Conservation (phyloP, 2,113 vertebrate species). For the Tupaia chinensis region DNA sequence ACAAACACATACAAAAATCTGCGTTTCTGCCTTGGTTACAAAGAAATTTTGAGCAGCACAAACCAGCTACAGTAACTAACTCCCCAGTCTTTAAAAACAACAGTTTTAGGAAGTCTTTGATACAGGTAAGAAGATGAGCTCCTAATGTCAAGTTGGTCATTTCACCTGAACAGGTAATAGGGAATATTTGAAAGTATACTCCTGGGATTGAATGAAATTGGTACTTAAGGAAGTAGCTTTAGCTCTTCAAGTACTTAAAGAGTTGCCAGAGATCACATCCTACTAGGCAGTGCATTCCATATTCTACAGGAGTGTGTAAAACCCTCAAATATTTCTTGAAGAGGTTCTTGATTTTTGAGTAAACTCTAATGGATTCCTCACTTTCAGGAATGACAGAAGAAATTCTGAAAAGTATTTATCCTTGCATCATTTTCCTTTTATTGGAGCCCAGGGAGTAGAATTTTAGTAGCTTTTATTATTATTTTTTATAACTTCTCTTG, state of each 20-base stretch:
- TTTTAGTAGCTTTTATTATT: not conserved
- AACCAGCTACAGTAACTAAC: not conserved
- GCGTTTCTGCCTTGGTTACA: not conserved
- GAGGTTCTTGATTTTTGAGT: slow-evolving; percentile 2
- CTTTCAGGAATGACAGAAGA: not conserved
- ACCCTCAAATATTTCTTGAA: not conserved
- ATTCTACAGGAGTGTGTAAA: not conserved
- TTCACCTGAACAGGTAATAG: not conserved
- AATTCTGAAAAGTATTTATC: not conserved
- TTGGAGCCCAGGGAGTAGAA: not conserved
- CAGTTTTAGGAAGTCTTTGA: not conserved
- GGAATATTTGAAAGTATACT: not conserved
- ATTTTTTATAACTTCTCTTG: not conserved
- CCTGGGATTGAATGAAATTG: not conserved
- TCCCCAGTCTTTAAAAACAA: slow-evolving; percentile 15
- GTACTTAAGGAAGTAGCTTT: not conserved
- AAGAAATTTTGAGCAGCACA: not conserved
- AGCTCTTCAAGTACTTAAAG: not conserved
- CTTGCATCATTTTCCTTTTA: not conserved
- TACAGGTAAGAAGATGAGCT: slow-evolving; percentile 19
- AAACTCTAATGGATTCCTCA: not conserved
- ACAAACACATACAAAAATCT: not conserved
- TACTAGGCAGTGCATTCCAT: not conserved
- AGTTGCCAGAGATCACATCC: not conserved
- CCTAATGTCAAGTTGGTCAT: not conserved